Base-by-base conservation (phyloP, 2,797 vertebrate genomes). In the Bucorvus abyssinicus region DNA sequence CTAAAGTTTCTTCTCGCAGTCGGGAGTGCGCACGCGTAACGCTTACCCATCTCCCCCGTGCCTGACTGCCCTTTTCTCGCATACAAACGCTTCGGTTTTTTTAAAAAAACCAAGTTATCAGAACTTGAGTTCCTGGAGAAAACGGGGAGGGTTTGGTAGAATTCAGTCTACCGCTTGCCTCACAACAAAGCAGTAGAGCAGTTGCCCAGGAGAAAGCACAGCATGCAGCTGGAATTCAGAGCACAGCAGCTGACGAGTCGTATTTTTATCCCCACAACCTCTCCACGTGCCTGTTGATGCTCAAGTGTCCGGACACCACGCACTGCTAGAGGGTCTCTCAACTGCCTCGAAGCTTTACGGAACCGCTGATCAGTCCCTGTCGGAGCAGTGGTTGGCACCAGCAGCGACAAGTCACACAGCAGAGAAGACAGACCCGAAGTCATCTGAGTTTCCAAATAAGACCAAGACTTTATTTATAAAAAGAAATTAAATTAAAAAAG, bases 1-100 rank as follows among this genome's bases (percentile, higher is more conserved):
- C 55, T 94, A 50, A 93, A 77, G 52, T 52, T 78, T 73, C 85
- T 82, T 91, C 88, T 86, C 88, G 80, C 89, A 94, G 45, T 81
- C 60, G 2, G 64, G 84, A 82, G 26, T 63, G 67, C 20, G 80
- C 14, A 19, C 4, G 4, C 61, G 29, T 65, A 74, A 87, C 7
- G 30, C 69, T 84, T 64, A 67, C 45, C 64, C 42, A 42, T 38
- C 56, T 60, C 83, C 53, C 24, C 83, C 56, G 23, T 30, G 40
- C 52, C n/a, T 40, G 26, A 75, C 65, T 76, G 50, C 44, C 56
- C 47, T 67, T 47, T 20, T 73, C 82, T 73, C 69, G 63, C 53
- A 69, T 10, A 61, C 9, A 86, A 92, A 65, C 47, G 44, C 12
- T 64, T n/a, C 21, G 24, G 15, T 52, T 87, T 16, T 6, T 26